Conservation (phyloP, 2,113 vertebrate genomes). For the Dicerorhinus sumatrensis region DNA sequence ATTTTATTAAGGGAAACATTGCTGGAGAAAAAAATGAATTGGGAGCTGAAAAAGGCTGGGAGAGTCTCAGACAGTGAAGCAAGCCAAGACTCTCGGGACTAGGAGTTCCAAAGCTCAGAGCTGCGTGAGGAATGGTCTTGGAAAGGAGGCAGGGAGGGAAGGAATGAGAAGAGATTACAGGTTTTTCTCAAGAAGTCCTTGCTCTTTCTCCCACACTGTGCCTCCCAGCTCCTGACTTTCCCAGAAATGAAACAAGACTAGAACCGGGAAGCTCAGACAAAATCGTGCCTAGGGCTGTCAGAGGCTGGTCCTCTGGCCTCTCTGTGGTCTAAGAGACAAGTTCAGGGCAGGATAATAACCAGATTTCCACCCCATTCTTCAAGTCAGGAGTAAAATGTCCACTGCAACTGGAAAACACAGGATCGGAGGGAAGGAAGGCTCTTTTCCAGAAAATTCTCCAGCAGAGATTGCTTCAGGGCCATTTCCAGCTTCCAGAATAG, state of each 20-base stretch:
- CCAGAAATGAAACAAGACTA: neutral
- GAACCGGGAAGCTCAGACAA: neutral
- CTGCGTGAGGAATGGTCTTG: neutral
- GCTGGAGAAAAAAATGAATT: neutral
- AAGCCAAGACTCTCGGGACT: fast-evolving
- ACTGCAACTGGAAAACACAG: neutral
- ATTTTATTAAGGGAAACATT: neutral
- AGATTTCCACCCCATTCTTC: neutral
- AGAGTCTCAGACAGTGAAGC: neutral
- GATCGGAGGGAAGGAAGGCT: neutral
- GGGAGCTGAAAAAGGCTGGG: too few relatives aligned
- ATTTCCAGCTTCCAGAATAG: too few relatives aligned
- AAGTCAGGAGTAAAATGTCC: neutral
- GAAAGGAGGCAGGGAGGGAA: neutral
- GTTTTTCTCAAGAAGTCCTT: neutral
- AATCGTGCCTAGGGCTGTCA: too few relatives aligned
- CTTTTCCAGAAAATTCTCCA: neutral
- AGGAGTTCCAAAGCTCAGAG: neutral
- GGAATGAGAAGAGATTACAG: neutral
- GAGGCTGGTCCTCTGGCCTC: too few relatives aligned
- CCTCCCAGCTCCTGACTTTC: neutral
- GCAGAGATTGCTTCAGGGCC: too few relatives aligned
- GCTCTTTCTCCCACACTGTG: neutral
- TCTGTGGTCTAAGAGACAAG: neutral
- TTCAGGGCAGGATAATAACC: neutral